phyloP scores from a whole-genome alignment of 2,113 vertebrate genomes.

The Eublepharis macularius region DNA sequence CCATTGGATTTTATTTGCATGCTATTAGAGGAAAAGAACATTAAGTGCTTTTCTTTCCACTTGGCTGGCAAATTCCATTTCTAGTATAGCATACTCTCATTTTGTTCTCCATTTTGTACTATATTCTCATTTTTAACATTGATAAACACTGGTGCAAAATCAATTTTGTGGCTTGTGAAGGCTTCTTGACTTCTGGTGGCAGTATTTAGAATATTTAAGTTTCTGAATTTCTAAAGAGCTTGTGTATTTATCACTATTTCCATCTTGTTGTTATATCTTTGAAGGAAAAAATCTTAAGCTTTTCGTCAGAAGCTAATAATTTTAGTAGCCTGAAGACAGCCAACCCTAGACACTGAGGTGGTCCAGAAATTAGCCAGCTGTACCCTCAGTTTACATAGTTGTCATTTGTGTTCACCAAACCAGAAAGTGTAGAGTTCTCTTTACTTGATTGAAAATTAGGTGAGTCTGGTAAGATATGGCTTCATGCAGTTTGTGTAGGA shows the following conservation, averaged over 20 bases:
- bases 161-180: background rate
- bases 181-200: background rate
- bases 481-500: background rate
- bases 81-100: too few relatives aligned
- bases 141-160: background rate
- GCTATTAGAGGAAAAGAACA: accelerated
- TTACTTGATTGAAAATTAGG: background rate
- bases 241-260: background rate
- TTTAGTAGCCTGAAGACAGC: background rate
- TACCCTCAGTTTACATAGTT: too few relatives aligned
- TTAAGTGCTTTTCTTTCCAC: accelerated
- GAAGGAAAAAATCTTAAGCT: background rate
- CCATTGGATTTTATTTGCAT: accelerated
- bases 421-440: background rate
- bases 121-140: accelerated
- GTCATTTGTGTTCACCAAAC: background rate
- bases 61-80: background rate
- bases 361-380: background rate
- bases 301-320: background rate
- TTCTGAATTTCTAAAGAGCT: background rate
- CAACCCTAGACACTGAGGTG: background rate
- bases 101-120: background rate
- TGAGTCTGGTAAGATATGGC: background rate
- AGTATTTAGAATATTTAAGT: background rate
- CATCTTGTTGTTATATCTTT: background rate